Conservation (phyloP, 2,113 vertebrate genomes). For the Oncorhynchus nerka region DNA sequence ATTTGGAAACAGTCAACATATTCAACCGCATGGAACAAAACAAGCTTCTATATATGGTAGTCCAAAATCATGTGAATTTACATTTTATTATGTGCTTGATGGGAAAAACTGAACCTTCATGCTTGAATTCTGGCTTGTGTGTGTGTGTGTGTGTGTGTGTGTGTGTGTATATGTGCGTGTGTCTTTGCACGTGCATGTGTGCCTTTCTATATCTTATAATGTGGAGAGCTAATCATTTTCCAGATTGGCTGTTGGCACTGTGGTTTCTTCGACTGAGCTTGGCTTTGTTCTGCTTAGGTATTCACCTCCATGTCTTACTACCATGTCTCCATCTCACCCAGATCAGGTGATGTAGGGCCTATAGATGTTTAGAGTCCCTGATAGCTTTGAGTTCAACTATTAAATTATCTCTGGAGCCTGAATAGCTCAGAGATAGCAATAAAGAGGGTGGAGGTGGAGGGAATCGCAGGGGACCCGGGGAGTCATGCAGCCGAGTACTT, state of each 20-base stretch:
- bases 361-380: conserved; percentile 29
- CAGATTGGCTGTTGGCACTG: conserved; percentile 3
- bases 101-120: neutral
- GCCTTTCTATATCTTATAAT: conserved; percentile 1
- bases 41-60: conserved; percentile 20
- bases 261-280: conserved; percentile 9
- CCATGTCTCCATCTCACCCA: conserved; percentile 19
- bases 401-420: conserved; percentile 32
- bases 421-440: conserved; percentile 36
- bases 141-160: too few species aligned
- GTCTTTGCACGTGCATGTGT: neutral
- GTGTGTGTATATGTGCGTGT: too few species aligned
- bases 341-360: conserved; percentile 19
- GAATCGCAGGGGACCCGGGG: conserved; percentile 1
- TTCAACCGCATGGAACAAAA: neutral
- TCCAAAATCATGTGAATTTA: neutral
- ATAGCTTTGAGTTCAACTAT: conserved; percentile 39
- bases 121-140: too few species aligned
- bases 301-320: conserved; percentile 14
- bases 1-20: conserved; percentile 19
- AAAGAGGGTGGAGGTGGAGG: conserved; percentile 4
- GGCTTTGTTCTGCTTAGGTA: neutral
- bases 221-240: neutral
- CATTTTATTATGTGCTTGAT: conserved; percentile 4
- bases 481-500: conserved; percentile 14